Evolutionary conservation across 2,797 vertebrate genomes (phyloP).

Genomic region (Pteropus rufus): DNA sequence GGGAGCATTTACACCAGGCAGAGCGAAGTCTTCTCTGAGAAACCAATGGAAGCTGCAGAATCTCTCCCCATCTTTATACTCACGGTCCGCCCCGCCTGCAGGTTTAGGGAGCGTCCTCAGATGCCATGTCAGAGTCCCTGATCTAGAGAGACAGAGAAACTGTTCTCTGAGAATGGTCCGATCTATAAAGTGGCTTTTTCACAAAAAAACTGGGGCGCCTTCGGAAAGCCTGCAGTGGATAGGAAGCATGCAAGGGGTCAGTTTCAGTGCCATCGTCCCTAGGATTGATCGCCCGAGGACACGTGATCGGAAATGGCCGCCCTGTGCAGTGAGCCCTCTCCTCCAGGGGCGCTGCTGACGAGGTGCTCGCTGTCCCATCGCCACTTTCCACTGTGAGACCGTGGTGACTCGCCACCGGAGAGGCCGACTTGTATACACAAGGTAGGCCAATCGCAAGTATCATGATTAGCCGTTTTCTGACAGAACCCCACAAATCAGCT

Average conservation of each 20-base stretch:
- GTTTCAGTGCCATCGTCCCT: background rate
- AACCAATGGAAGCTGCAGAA: background rate
- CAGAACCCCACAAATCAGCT: conserved; percentile 76
- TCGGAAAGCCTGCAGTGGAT: background rate
- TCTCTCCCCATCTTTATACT: background rate
- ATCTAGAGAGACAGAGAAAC: background rate
- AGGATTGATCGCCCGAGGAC: background rate
- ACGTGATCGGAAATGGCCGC: background rate
- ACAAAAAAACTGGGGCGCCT: fast-evolving
- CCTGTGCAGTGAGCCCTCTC: conserved; percentile 23
- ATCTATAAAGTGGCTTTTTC: background rate
- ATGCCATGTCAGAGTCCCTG: background rate
- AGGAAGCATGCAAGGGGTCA: background rate
- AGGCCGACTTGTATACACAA: conserved; percentile 66
- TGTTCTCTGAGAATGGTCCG: fast-evolving
- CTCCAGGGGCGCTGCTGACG: conserved; percentile 57
- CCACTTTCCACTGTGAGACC: conserved; percentile 51
- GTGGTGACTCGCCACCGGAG: conserved; percentile 56
- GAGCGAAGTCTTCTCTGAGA: background rate
- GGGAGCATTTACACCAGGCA: background rate
- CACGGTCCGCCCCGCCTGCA: background rate
- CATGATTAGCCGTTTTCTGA: conserved; percentile 84
- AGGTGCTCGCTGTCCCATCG: conserved; percentile 51
- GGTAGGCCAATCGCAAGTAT: conserved; percentile 79
- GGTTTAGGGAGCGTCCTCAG: background rate